Conservation (phyloP, 2,113 vertebrate species). For the Dicrurus megarhynchus region DNA sequence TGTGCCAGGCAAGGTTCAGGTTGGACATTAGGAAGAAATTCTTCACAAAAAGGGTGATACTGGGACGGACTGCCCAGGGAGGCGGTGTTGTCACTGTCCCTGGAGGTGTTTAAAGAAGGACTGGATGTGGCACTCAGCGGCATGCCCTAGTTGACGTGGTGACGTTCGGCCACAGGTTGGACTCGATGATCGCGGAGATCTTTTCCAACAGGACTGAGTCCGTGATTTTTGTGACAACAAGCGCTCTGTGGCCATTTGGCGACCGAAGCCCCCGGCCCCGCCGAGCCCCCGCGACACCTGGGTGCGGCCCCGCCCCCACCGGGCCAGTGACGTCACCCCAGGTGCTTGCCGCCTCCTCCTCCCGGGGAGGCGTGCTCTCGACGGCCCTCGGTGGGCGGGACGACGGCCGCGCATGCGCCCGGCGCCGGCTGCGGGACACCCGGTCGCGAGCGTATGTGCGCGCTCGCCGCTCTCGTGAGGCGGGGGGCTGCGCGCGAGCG, state of each 20-base stretch:
- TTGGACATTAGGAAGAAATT: background rate
- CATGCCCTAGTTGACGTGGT: background rate
- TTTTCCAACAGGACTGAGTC: background rate
- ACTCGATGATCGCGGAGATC: background rate
- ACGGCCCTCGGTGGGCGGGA: background rate
- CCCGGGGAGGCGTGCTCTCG: background rate
- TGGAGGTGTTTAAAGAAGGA: background rate
- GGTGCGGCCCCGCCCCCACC: accelerated
- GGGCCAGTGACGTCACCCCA: background rate
- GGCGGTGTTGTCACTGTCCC: background rate
- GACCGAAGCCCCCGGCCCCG: too few species aligned
- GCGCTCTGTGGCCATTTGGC: accelerated
- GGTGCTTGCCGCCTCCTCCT: background rate
- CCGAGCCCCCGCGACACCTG: background rate
- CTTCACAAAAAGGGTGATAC: background rate
- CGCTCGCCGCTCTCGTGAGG: background rate
- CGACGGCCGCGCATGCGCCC: constrained; percentile 50
- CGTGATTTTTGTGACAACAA: background rate
- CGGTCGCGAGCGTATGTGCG: constrained; percentile 4
- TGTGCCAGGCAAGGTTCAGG: background rate
- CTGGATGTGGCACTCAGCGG: background rate
- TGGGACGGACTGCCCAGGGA: background rate
- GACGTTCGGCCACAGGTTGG: background rate
- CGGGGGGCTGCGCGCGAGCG: background rate
- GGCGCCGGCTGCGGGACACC: background rate